Conservation (phyloP, 2,797 vertebrate species). For the Cichlasoma orientale region DNA sequence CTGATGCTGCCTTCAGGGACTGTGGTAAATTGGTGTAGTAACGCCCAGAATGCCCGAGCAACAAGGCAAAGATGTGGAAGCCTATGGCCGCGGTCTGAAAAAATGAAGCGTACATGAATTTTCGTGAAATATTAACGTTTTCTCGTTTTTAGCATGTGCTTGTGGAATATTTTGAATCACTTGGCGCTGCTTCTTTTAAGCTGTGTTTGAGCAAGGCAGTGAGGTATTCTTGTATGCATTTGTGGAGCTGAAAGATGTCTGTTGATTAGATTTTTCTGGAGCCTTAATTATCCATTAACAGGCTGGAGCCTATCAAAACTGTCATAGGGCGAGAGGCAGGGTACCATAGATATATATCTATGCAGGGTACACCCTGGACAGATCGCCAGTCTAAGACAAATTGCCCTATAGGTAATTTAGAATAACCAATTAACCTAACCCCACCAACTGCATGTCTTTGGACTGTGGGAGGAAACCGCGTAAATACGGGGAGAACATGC, state of each 20-base stretch:
- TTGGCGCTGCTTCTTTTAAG: not conserved
- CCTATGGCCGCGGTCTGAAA: not conserved
- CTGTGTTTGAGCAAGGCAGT: not conserved
- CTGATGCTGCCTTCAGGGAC: slow-evolving; percentile 35
- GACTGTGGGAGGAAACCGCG: no score
- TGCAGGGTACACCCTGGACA: no score
- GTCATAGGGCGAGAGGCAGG: no score
- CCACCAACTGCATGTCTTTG: no score
- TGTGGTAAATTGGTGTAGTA: slow-evolving; percentile 24
- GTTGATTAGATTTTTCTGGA: not conserved
- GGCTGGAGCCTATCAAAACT: not conserved
- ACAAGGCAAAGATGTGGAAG: not conserved
- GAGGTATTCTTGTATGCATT: not conserved
- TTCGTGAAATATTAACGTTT: not conserved
- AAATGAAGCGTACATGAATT: not conserved
- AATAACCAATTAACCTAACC: no score
- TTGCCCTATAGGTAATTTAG: no score
- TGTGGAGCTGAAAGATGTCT: not conserved
- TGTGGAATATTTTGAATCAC: not conserved
- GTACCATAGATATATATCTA: no score
- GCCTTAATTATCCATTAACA: no score
- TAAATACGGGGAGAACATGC: no score
- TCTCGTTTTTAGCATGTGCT: not conserved
- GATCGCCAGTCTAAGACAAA: no score
- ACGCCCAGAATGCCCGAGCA: not conserved